Conservation (phyloP, 2,113 vertebrate genomes). For the Naja naja region DNA sequence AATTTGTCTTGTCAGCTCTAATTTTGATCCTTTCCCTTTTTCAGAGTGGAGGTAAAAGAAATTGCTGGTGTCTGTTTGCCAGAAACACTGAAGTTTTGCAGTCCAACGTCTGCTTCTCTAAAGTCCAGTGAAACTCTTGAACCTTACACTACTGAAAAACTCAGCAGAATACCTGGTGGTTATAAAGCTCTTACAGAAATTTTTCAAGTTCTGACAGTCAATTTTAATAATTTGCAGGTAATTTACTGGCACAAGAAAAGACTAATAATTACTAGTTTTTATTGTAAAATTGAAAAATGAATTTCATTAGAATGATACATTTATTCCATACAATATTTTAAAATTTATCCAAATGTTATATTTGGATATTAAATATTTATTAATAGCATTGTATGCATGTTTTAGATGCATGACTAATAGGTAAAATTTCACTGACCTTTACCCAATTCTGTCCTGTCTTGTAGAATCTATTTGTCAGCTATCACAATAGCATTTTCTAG, state of each 20-base stretch:
- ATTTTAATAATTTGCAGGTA: constrained; percentile 92
- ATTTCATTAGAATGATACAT: neutral
- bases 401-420: neutral
- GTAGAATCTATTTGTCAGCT: neutral
- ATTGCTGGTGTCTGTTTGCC: constrained; percentile 79
- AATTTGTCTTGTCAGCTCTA: neutral
- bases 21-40: neutral
- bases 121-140: constrained; percentile 83
- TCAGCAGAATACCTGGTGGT: constrained; percentile 86
- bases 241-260: neutral
- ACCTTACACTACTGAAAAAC: constrained; percentile 93
- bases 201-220: constrained; percentile 82
- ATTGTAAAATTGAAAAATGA: rapidly evolving
- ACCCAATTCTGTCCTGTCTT: neutral
- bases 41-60: constrained; percentile 75
- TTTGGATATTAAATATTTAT: neutral
- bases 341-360: neutral
- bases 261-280: rapidly evolving
- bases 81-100: constrained; percentile 77
- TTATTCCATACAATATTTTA: neutral
- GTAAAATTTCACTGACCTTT: neutral
- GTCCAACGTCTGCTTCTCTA: constrained; percentile 74
- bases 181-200: constrained; percentile 83
- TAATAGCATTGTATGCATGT: neutral
- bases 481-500: neutral